phyloP scores from a whole-genome alignment of 1,140 invertebrate genomes.

The Drosophila nebulosa region DNA sequence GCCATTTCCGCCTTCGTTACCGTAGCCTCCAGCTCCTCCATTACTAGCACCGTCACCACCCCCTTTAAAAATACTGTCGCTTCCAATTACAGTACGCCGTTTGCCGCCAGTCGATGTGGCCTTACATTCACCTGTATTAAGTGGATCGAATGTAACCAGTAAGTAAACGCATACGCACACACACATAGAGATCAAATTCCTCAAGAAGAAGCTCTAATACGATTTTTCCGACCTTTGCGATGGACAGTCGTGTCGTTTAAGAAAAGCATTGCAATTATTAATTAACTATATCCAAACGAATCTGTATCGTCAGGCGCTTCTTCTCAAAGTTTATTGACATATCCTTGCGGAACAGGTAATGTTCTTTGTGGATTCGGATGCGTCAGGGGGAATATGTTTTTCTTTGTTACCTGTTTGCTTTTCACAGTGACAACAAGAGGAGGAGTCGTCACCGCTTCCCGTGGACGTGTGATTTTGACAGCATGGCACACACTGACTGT shows the following conservation, averaged over 20 bases:
- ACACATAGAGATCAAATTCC: background rate
- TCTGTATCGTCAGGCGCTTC: too few species aligned
- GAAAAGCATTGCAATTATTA: too few species aligned
- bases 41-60: conserved; percentile 16
- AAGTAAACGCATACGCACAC: background rate
- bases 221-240: too few species aligned
- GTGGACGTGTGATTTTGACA: conserved; percentile 81
- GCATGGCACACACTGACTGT: conserved; percentile 88
- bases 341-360: too few species aligned
- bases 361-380: too few species aligned
- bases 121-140: conserved; percentile 84
- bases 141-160: background rate
- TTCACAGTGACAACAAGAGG: conserved; percentile 55
- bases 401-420: conserved; percentile 83
- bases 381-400: too few species aligned
- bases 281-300: too few species aligned
- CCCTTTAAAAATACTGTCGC: conserved; percentile 57
- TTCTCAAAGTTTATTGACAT: too few species aligned
- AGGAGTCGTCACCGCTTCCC: conserved; percentile 83
- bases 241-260: too few species aligned
- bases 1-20: conserved; percentile 75
- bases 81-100: conserved; percentile 85
- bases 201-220: too few species aligned
- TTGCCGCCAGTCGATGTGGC: conserved; percentile 89
- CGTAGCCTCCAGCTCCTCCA: conserved; percentile 62